Percentiles rank a stretch among this genome's conserved stretches.
Conservation (phyloP, 2,888 invertebrate species). For the Standfussiana lucernea region DNA sequence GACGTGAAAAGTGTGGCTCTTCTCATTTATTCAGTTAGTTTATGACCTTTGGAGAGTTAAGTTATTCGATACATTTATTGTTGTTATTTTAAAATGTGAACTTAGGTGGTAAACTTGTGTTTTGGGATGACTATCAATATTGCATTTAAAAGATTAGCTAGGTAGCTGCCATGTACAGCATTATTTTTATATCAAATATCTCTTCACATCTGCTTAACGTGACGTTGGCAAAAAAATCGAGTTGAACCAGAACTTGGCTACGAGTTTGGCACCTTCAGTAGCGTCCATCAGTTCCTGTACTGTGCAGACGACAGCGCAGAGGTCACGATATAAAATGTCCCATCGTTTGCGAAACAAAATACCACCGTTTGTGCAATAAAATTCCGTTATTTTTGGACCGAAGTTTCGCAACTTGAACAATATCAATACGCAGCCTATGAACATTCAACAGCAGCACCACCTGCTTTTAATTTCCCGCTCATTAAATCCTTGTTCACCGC, state of each 20-base stretch:
- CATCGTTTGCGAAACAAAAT: background rate
- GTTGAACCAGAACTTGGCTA: no score
- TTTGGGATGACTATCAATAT: background rate
- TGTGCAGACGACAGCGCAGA: background rate
- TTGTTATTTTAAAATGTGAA: background rate
- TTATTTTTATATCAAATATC: background rate
- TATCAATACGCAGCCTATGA: background rate
- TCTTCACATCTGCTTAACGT: background rate
- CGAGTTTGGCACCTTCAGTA: background rate
- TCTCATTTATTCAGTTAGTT: conserved; percentile 6
- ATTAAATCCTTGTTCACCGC: conserved; percentile 26
- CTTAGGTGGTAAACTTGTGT: background rate
- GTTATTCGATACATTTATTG: background rate
- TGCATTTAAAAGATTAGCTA: background rate
- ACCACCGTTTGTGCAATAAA: background rate
- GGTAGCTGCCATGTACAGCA: background rate
- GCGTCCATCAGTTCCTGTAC: background rate
- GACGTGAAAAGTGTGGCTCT: conserved; percentile 10
- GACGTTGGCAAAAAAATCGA: background rate
- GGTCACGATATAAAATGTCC: background rate
- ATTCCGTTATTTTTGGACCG: background rate
- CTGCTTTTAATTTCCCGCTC: background rate
- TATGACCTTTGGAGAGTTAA: background rate
- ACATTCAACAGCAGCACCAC: background rate
- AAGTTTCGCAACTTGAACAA: background rate